A percentile compares a stretch with the other conserved stretches of the same genome.
Evolutionary conservation across 2,113 vertebrate species (phyloP).

Genomic region (Cyphomyrus discorhynchus): DNA sequence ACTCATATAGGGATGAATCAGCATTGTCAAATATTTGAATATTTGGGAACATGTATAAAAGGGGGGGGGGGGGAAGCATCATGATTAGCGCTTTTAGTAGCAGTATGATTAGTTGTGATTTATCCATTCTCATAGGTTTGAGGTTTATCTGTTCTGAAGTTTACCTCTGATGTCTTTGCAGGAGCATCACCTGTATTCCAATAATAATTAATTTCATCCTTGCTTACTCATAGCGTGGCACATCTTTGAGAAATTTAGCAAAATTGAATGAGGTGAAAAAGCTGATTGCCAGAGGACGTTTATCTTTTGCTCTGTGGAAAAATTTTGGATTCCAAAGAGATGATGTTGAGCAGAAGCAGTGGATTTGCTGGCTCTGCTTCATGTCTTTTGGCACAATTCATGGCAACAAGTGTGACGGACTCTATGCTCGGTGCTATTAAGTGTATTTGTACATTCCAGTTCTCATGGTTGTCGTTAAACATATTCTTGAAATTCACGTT

Average conservation of each 20-base stretch:
- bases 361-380: background rate
- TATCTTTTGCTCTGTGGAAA: background rate
- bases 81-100: too few species aligned
- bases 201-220: background rate
- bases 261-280: background rate
- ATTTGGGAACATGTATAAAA: background rate
- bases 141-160: background rate
- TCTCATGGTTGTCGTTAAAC: background rate
- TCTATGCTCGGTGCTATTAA: background rate
- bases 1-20: background rate
- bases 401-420: background rate
- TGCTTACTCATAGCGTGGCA: background rate
- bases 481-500: background rate
- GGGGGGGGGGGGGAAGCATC: too few species aligned
- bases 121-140: background rate
- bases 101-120: background rate
- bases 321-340: background rate
- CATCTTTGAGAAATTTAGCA: too few species aligned
- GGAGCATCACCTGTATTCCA: background rate
- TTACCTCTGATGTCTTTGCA: background rate
- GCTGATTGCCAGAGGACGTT: background rate
- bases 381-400: background rate
- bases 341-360: background rate
- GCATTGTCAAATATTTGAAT: background rate
- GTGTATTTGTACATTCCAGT: too few species aligned